Evolutionary conservation across 2,888 invertebrate species (phyloP).

Genomic region (Osmoderma eremita): DNA sequence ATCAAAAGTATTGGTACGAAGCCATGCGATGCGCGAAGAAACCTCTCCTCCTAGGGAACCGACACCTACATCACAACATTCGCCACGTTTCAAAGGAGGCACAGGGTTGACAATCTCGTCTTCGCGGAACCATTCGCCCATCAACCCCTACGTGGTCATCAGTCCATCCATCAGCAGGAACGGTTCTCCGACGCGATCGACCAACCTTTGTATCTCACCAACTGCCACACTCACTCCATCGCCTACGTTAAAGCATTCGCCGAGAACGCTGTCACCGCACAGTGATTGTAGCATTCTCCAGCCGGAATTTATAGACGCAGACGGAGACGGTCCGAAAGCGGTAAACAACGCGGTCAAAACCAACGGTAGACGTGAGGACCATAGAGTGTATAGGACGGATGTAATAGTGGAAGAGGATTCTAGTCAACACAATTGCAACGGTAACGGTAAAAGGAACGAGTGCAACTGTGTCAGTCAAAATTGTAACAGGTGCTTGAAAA

Average conservation of each 20-base stretch:
- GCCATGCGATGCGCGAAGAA: slow-evolving; percentile 90
- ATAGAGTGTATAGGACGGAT: slow-evolving; percentile 29
- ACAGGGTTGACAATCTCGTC: slow-evolving; percentile 60
- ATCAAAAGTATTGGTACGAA: slow-evolving; percentile 85
- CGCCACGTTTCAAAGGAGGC: slow-evolving; percentile 51
- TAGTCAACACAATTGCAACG: slow-evolving; percentile 40
- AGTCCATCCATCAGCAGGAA: slow-evolving; percentile 56
- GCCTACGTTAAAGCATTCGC: slow-evolving; percentile 47
- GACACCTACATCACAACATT: slow-evolving; percentile 57
- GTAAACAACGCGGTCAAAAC: slow-evolving; percentile 10
- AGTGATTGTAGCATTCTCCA: slow-evolving; percentile 54
- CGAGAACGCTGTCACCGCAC: slow-evolving; percentile 49
- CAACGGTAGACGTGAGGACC: slow-evolving; percentile 30
- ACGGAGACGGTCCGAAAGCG: slow-evolving; percentile 35
- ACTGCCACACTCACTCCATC: slow-evolving; percentile 58
- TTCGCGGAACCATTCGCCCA: slow-evolving; percentile 51
- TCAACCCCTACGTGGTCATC: slow-evolving; percentile 54
- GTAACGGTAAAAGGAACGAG: slow-evolving; percentile 41
- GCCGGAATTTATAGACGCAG: slow-evolving; percentile 50
- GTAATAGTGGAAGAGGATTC: slow-evolving; percentile 38
- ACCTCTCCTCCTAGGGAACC: slow-evolving; percentile 70
- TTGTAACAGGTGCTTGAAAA: slow-evolving; percentile 57
- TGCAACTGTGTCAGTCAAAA: slow-evolving; percentile 52
- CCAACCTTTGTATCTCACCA: slow-evolving; percentile 54
- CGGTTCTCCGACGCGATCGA: slow-evolving; percentile 52